phyloP scores from a whole-genome alignment of 2,797 vertebrate genomes.

The Tiaroga cobitis region DNA sequence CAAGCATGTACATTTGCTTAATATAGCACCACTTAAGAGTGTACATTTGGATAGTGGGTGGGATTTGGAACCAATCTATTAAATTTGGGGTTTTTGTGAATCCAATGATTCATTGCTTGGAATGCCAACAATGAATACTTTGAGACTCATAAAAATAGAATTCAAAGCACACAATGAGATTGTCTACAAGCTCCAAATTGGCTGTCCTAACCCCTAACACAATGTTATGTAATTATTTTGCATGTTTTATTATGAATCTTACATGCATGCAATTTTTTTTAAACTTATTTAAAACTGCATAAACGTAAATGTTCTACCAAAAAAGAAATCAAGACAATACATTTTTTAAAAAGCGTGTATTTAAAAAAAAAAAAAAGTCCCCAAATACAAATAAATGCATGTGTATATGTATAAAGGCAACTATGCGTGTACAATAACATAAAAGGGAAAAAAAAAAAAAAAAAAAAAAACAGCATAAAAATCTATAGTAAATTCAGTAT shows the following conservation, averaged over 20 bases:
- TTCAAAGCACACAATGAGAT: neutral
- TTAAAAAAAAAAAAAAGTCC: rapidly evolving
- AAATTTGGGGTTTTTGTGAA: neutral
- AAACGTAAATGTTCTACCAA: neutral
- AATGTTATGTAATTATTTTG: neutral
- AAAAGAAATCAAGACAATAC: constrained; percentile 14
- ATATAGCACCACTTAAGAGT: neutral
- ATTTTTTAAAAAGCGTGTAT: constrained; percentile 18
- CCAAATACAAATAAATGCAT: constrained; percentile 7
- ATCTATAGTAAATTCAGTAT: neutral
- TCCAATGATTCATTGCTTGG: neutral
- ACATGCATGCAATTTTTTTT: neutral
- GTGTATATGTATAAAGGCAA: neutral
- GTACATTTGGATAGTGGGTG: neutral
- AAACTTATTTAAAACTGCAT: neutral
- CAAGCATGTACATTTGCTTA: neutral
- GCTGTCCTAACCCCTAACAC: neutral
- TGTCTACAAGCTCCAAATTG: neutral
- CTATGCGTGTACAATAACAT: neutral
- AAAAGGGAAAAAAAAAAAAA: neutral
- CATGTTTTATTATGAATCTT: neutral
- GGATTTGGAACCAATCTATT: neutral
- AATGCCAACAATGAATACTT: neutral
- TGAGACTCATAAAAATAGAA: neutral
- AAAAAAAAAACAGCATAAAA: neutral